These are phyloP conservation scores for Xylocampa areola DNA, from an alignment of 2,888 invertebrate genomes.

Conservation along the genomic window DNA sequence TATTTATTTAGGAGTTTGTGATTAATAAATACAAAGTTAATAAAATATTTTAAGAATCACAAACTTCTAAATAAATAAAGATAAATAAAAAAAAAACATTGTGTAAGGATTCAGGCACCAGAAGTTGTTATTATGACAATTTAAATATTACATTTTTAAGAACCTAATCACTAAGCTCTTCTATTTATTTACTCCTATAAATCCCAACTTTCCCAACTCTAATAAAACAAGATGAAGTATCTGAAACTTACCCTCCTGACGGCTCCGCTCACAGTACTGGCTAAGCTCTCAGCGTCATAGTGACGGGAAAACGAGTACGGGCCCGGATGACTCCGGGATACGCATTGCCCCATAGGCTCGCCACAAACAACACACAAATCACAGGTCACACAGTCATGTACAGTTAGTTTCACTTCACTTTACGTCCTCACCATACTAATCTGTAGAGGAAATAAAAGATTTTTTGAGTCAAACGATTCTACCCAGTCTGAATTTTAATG, in stretches of 20 bases:
- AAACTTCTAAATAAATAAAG: too few relatives aligned
- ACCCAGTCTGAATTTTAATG: slow-evolving; percentile 55
- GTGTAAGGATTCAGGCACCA: too few relatives aligned
- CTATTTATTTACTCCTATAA: too few relatives aligned
- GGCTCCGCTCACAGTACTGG: slow-evolving; percentile 78
- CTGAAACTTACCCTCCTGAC: slow-evolving; percentile 73
- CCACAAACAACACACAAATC: slow-evolving; percentile 60
- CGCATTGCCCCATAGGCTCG: slow-evolving; percentile 93
- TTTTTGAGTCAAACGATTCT: slow-evolving; percentile 31
- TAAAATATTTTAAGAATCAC: too few relatives aligned
- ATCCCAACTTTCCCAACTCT: too few relatives aligned
- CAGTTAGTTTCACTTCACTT: slow-evolving; percentile 49
- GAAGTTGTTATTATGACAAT: too few relatives aligned
- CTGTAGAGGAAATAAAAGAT: slow-evolving; percentile 40
- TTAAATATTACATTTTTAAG: too few relatives aligned
- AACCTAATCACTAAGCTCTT: too few relatives aligned
- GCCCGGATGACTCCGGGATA: slow-evolving; percentile 91
- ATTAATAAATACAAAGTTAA: too few relatives aligned
- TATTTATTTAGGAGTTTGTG: too few relatives aligned
- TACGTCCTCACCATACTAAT: slow-evolving; percentile 47
- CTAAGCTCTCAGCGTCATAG: slow-evolving; percentile 85
- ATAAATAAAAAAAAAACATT: too few relatives aligned
- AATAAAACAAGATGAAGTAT: not conserved
- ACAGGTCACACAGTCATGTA: slow-evolving; percentile 60
- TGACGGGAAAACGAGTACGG: slow-evolving; percentile 83